phyloP scores from a whole-genome alignment of 2,797 vertebrate species.

The Poeciliopsis turneri region DNA sequence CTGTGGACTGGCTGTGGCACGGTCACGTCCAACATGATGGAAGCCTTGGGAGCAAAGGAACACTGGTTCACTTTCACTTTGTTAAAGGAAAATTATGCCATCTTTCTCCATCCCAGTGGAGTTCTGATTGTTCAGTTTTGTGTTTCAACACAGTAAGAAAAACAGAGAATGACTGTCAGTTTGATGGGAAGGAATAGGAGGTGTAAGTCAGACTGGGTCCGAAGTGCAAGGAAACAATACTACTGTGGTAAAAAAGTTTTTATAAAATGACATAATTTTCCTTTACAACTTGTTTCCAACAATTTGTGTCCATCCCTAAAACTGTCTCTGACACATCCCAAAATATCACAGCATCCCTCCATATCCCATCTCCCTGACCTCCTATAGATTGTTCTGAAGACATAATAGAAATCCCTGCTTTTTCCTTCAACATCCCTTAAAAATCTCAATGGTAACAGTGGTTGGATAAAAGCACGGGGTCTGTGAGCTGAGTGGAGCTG shows the following conservation, averaged over 20 bases:
- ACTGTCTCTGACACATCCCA: constrained; percentile 39
- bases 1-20: background rate
- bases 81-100: background rate
- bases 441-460: constrained; percentile 52
- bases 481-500: constrained; percentile 20
- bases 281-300: constrained; percentile 17
- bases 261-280: background rate
- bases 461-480: constrained; percentile 34
- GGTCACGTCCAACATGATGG: background rate
- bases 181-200: background rate
- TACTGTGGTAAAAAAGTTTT: constrained; percentile 1
- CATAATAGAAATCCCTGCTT: constrained; percentile 58
- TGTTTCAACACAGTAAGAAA: background rate
- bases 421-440: constrained; percentile 69
- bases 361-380: constrained; percentile 23
- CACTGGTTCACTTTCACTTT: constrained; percentile 13
- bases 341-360: constrained; percentile 25
- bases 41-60: background rate
- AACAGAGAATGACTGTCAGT: background rate
- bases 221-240: background rate
- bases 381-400: constrained; percentile 44
- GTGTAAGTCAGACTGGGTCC: background rate
- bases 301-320: background rate
- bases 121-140: background rate
- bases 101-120: background rate